Evolutionary conservation across 2,888 invertebrate genomes (phyloP).

Genomic region (Ectropis crepuscularia): DNA sequence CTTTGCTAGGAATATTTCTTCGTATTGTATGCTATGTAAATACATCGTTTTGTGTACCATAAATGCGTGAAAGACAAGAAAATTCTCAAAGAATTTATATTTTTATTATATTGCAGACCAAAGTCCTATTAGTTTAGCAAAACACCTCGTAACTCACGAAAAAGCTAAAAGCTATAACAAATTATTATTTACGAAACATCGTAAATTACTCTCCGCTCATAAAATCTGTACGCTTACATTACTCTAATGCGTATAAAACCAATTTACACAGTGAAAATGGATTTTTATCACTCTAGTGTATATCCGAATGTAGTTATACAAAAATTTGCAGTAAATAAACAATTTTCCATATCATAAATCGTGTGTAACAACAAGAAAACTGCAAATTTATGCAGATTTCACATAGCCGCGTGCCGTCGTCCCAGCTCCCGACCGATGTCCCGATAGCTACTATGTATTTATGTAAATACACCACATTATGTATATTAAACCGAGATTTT

Average conservation of each 20-base stretch:
- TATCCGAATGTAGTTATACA: conserved; percentile 46
- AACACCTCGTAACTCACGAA: background rate
- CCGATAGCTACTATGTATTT: conserved; percentile 61
- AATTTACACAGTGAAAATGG: conserved; percentile 27
- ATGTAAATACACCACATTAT: conserved; percentile 63
- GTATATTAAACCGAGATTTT: conserved; percentile 61
- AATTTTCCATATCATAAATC: conserved; percentile 74
- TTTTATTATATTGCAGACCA: no score
- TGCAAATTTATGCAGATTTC: conserved; percentile 80
- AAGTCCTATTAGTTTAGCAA: background rate
- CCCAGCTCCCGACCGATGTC: conserved; percentile 54
- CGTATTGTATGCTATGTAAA: no score
- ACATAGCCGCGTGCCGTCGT: conserved; percentile 63
- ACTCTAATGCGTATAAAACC: conserved; percentile 23
- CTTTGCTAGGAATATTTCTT: no score
- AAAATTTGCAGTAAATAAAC: conserved; percentile 71
- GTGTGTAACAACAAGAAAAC: conserved; percentile 74
- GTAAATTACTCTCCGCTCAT: conserved; percentile 23
- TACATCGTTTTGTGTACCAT: no score
- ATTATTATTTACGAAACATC: conserved; percentile 16
- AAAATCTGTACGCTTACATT: conserved; percentile 19
- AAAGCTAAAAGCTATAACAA: conserved; percentile 14
- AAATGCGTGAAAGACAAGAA: no score
- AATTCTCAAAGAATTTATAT: no score
- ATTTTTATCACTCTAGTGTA: conserved; percentile 30